phyloP scores from a whole-genome alignment of 2,888 invertebrate genomes.

The Yponomeuta sedellus region DNA sequence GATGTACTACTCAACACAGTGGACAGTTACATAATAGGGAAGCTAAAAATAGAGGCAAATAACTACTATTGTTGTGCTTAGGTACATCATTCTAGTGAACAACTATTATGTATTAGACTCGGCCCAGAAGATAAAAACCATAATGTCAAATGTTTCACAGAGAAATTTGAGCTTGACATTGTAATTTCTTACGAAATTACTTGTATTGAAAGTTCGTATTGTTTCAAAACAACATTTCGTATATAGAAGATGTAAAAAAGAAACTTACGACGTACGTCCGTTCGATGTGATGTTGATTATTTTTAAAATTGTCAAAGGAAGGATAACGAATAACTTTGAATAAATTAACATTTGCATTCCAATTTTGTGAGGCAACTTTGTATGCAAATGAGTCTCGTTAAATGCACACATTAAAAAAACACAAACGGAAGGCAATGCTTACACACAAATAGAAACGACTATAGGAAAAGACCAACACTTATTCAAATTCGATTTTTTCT shows the following conservation, averaged over 20 bases:
- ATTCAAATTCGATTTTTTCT: background rate
- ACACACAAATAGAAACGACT: background rate
- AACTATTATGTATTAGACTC: no score
- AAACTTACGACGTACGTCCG: background rate
- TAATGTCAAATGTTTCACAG: no score
- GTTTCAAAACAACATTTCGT: no score
- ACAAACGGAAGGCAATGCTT: background rate
- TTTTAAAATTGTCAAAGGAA: constrained; percentile 34
- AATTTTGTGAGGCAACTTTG: constrained; percentile 57
- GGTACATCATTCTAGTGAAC: no score
- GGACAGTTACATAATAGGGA: no score
- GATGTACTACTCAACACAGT: no score
- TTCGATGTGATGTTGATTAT: background rate
- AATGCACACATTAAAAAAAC: constrained; percentile 35
- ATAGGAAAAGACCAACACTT: background rate
- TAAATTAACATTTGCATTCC: constrained; percentile 51
- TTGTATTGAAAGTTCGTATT: no score
- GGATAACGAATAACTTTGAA: constrained; percentile 63
- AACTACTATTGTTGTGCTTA: no score
- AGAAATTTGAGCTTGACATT: no score
- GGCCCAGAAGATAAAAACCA: no score
- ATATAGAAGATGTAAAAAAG: background rate
- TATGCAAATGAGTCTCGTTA: constrained; percentile 48
- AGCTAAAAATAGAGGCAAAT: no score
- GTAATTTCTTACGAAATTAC: no score